These are phyloP conservation scores for Conomelus anceps DNA, from an alignment of 2,888 invertebrate species.

Conservation along the genomic window DNA sequence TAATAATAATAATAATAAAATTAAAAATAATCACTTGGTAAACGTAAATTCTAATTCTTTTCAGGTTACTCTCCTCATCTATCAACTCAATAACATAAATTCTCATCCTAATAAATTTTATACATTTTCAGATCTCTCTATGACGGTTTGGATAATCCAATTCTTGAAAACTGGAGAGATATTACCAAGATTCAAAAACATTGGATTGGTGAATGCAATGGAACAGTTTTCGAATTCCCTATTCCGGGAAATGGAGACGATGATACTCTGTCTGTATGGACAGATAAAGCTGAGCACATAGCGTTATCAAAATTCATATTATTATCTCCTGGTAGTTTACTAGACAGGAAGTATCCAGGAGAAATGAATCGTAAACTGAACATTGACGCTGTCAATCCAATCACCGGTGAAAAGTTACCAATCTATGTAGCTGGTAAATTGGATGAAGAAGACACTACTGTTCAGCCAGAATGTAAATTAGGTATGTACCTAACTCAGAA, in stretches of 20 bases:
- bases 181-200: constrained; percentile 76
- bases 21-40: no score
- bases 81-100: no score
- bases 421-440: constrained; percentile 57
- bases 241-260: constrained; percentile 41
- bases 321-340: constrained; percentile 50
- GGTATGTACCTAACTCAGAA: constrained; percentile 42
- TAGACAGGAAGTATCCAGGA: constrained; percentile 40
- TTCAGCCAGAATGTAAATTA: constrained; percentile 59
- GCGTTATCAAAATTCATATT: constrained; percentile 63
- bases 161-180: constrained; percentile 73
- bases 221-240: constrained; percentile 62
- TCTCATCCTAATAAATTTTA: no score
- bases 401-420: constrained; percentile 56
- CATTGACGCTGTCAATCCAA: constrained; percentile 60
- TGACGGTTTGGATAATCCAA: constrained; percentile 62
- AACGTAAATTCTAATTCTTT: no score
- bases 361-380: constrained; percentile 31
- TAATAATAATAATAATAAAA: no score
- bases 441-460: constrained; percentile 48
- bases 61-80: no score
- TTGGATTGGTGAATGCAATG: constrained; percentile 86
- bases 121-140: constrained; percentile 41
- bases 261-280: constrained; percentile 57
- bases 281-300: constrained; percentile 63